Conservation (phyloP, 2,888 invertebrate species). For the Drosophila anomalata region DNA sequence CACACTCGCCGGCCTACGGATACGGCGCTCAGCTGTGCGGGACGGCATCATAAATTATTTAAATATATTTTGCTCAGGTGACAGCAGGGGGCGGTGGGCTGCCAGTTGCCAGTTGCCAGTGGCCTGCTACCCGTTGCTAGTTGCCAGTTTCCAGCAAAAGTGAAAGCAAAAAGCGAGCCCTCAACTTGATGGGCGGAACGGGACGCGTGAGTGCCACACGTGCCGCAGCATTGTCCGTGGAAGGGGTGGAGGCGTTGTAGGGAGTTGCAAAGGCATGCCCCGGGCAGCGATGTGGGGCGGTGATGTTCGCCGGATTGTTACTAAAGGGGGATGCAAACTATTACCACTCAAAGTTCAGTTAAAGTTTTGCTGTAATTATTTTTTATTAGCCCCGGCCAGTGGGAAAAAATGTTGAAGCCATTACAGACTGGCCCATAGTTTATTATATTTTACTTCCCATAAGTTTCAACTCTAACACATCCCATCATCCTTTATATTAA, state of each 20-base stretch:
- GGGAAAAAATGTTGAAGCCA: slow-evolving; percentile 6
- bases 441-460: not conserved
- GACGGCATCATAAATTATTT: slow-evolving; percentile 74
- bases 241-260: not conserved
- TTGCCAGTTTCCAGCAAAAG: slow-evolving; percentile 26
- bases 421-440: not conserved
- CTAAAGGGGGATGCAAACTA: slow-evolving; percentile 8
- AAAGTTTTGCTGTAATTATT: slow-evolving; percentile 34
- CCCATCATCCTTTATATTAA: not conserved
- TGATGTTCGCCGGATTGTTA: not conserved
- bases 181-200: slow-evolving; percentile 33
- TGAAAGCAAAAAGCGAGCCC: slow-evolving; percentile 44
- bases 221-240: slow-evolving; percentile 45
- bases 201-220: slow-evolving; percentile 59
- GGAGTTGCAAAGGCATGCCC: not conserved
- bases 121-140: slow-evolving; percentile 1
- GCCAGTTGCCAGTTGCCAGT: slow-evolving; percentile 1
- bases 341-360: slow-evolving; percentile 26
- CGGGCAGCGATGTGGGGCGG: not conserved
- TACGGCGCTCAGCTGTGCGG: slow-evolving; percentile 58
- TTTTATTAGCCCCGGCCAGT: slow-evolving; percentile 16
- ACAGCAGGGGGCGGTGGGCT: slow-evolving; percentile 24
- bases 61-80: slow-evolving; percentile 64
- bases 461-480: not conserved
- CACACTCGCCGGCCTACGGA: slow-evolving; percentile 12